These are phyloP conservation scores for Euura saliciscinereae DNA, from an alignment of 1,140 invertebrate species.

Conservation along the genomic window DNA sequence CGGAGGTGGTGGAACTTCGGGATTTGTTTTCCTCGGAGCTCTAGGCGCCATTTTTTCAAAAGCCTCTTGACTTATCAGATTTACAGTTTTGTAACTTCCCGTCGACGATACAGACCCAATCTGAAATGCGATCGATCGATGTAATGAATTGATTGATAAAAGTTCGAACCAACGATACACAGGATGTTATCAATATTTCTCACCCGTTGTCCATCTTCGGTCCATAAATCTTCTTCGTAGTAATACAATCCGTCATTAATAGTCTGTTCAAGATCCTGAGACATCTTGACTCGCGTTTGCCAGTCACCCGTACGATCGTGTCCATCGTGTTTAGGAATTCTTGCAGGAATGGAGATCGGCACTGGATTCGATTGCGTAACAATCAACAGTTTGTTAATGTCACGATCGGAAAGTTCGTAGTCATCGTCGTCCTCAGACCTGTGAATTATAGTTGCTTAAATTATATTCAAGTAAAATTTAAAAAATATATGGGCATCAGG, in stretches of 20 bases:
- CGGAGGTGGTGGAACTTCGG: constrained; percentile 79
- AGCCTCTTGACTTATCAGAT: constrained; percentile 85
- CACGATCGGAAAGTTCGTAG: constrained; percentile 88
- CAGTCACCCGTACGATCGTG: constrained; percentile 88
- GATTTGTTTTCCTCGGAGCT: constrained; percentile 68
- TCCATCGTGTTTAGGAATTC: constrained; percentile 82
- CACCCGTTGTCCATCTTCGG: constrained; percentile 55
- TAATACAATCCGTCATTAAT: constrained; percentile 95
- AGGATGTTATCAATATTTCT: neutral
- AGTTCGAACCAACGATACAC: too few species aligned
- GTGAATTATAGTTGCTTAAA: constrained; percentile 24
- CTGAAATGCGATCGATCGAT: constrained; percentile 24
- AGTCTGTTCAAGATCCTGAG: constrained; percentile 88
- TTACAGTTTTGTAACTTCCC: constrained; percentile 83
- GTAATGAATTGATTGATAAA: too few species aligned
- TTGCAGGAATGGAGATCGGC: constrained; percentile 49
- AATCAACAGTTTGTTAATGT: constrained; percentile 94
- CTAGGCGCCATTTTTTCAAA: constrained; percentile 82
- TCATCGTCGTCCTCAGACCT: constrained; percentile 83
- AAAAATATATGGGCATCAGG: neutral
- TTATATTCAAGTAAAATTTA: constrained; percentile 23
- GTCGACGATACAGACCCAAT: constrained; percentile 54
- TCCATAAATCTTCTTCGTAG: constrained; percentile 93
- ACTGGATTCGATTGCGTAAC: constrained; percentile 81
- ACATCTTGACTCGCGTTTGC: constrained; percentile 87